Base-by-base conservation (phyloP, 2,113 vertebrate species). In the Triplophysa siluroides region DNA sequence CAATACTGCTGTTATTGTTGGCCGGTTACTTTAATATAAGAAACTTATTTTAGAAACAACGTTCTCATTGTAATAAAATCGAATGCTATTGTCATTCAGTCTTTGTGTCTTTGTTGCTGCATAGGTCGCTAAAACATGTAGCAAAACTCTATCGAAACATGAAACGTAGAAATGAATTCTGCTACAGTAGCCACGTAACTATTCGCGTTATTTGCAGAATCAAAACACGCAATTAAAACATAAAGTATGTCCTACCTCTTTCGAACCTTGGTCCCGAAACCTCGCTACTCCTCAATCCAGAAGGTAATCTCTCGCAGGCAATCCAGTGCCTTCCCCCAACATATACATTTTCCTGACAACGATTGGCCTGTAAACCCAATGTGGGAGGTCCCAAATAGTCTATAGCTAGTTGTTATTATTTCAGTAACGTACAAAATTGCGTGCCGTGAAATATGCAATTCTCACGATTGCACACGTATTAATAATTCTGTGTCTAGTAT, bases 241-340 rank as follows among this genome's bases (percentile, higher is more conserved):
- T 77, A 1, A 47, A 79, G 29, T 61, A 11, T 47, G 11, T 71
- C 83, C 66, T 82, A 84, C 83, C 83, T 72, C 79, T 56, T 61
- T 56, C 78, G 60, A 47, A 43, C 64, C 50, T 66, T 47, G 33
- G 47, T 76, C 60, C 80, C 16, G 52, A 82, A 60, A 68, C 52
- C 66, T 70, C 76, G 61, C 66, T 60, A 63, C 41, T 60, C 24
- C 63, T 60, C 43, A 21, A 13, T 33, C 47, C 16, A 43, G 7
- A 41, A 69, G 23, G 50, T 74, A 81, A 78, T 26, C 41, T 29
- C 54, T n/a, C n/a, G n/a, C n/a, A 60, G 26, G 12, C 58, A 72
- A n/a, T 38, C 24, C 38, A 43, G 24, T 38, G 33, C 26, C 77
- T 66, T 43, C 72, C 76, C 78, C 62, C 62, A 64, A 52, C 52